Evolutionary conservation across 2,113 vertebrate genomes (phyloP), one percentile per base, ranked within the genome.

Genomic region (Corythaixoides concolor): DNA sequence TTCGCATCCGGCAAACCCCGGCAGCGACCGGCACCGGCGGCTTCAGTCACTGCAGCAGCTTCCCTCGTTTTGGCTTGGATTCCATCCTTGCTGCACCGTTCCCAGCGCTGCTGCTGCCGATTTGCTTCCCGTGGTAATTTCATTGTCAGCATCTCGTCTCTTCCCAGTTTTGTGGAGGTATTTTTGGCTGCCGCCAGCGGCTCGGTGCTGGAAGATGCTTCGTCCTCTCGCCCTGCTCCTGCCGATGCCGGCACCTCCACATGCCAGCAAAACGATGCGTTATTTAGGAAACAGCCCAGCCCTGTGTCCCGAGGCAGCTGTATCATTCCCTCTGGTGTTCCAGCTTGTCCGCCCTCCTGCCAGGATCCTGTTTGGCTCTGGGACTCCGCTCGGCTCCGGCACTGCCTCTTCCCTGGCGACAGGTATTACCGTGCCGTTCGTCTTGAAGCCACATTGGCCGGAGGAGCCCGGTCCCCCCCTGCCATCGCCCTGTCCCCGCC

Each of bases 21-120:
- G 18, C 1, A 2, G 15, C 26, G 4, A n/a, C n/a, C n/a, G n/a
- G n/a, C n/a, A 15, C 3, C 27, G 1, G 4, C 3, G 2, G 17
- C 66, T 20, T 8, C 2, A 3, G n/a, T 43, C 35, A 32, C 12
- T 2, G 4, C 50, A 7, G 33, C 8, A 0, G 35, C 6, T 32
- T 19, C 67, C 39, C 39, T 12, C 22, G 1, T 23, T 19, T 12
- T 1, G 3, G 63, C 77, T 53, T 33, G n/a, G n/a, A n/a, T n/a
- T n/a, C n/a, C n/a, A 8, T 21, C 32, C 63, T 19, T 9, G 3
- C 33, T 2, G 9, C 52, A 11, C 79, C 53, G 22, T 22, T 50
- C 55, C 62, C 32, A 5, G 8, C 2, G 5, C 18, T 2, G 2
- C 66, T 2, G 3, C 62, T 39, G 32, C 37, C 26, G 26, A 13